A percentile compares a stretch with the other conserved stretches of the same genome.
These are phyloP conservation scores for Drosophila nr. medialis DNA, from an alignment of 2,888 invertebrate species.

Conservation along the genomic window DNA sequence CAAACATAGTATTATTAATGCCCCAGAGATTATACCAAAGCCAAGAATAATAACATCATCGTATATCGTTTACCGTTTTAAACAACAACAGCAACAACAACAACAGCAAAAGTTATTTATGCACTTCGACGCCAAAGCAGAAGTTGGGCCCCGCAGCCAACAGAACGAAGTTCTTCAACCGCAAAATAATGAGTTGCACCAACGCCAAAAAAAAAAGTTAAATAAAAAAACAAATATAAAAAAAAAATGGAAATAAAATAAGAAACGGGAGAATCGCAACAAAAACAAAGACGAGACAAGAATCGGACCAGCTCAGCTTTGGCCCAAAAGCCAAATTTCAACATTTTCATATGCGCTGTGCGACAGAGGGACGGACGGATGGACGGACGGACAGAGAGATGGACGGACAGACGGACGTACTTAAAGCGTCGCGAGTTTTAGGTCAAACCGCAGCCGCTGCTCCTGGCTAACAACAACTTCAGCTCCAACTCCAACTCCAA, in stretches of 20 bases:
- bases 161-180: slow-evolving; percentile 67
- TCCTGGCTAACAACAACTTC: slow-evolving; percentile 25
- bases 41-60: slow-evolving; percentile 19
- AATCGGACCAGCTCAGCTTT: slow-evolving; percentile 49
- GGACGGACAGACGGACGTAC: slow-evolving; percentile 15
- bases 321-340: slow-evolving; percentile 44
- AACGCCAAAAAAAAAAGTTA: slow-evolving; percentile 32
- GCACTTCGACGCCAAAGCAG: slow-evolving; percentile 69
- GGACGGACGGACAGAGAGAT: not conserved
- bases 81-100: slow-evolving; percentile 5
- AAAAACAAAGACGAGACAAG: slow-evolving; percentile 42
- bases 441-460: slow-evolving; percentile 68
- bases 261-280: slow-evolving; percentile 15
- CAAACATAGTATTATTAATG: slow-evolving; percentile 53
- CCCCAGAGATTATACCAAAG: slow-evolving; percentile 60
- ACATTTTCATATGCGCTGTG: slow-evolving; percentile 45
- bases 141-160: slow-evolving; percentile 41
- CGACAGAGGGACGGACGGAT: not conserved
- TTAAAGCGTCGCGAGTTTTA: slow-evolving; percentile 54
- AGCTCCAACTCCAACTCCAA: slow-evolving; percentile 14
- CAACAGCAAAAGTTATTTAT: slow-evolving; percentile 60
- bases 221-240: slow-evolving; percentile 8
- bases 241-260: slow-evolving; percentile 13
- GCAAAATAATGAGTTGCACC: slow-evolving; percentile 76
- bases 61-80: slow-evolving; percentile 71